Base-by-base conservation (phyloP, 1,140 invertebrate species). In the Aphelinus certus region DNA sequence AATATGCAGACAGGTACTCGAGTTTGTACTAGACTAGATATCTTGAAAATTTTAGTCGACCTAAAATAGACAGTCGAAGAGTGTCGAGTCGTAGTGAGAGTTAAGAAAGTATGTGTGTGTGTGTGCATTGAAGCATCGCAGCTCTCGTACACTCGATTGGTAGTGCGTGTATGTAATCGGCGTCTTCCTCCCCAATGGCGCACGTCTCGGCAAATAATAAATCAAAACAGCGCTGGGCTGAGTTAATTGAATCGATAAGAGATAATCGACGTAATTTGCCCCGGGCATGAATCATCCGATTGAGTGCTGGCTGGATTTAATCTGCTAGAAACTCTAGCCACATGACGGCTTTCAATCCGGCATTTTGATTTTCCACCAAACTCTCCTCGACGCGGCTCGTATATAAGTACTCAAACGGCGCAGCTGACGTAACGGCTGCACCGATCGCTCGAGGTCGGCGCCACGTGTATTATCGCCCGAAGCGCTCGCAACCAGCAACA, bases 171-270 rank as follows among this genome's bases (percentile, higher is more conserved):
- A 26, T 26, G 26, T 58, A 58, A 68, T 68, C 53, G 10, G 45
- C 45, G 7, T 68, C 66, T 58, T 66, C 65, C 42, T 67, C 49
- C 2, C 2, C 9, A 26, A 1, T 9, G 51, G 26, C 65, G 9
- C 9, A n/a, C 5, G 43, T 48, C 56, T 47, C 46, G 56, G 26
- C 26, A 0, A 58, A 68, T 26, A 26, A 26, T 68, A 68, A 68
- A 68, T 68, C 66, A 68, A 7, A 10, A 47, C 64, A 51, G 3
- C 6, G 4, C 46, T 47, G 46, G 51, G 4, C 1, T 1, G 9
- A 56, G 51, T 49, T 70, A 70, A 70, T 70, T 70, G 68, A 62
- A 70, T 51, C 57, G 48, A 70, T 70, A 70, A 61, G 46, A 57
- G 46, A 69, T 26, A 26, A 42, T 49, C 26, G 47, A 45, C 42